Evolutionary conservation across 2,888 invertebrate genomes (phyloP).

Genomic region (Nectonema munidae): DNA sequence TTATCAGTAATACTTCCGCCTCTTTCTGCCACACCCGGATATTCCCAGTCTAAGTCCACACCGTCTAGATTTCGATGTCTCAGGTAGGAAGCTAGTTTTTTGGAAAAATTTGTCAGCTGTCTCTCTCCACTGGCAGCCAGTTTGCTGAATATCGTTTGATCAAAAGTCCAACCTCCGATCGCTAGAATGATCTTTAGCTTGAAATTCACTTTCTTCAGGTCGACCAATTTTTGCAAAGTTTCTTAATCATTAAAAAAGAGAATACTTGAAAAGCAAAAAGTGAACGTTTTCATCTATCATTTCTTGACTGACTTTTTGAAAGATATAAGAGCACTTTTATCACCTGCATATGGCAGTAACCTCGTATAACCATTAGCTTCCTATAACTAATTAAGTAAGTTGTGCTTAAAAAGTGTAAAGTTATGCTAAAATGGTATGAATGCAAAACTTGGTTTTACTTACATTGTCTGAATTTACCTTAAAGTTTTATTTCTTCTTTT

Average conservation of each 20-base stretch:
- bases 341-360: too few relatives aligned
- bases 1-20: not conserved
- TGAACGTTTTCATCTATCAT: too few relatives aligned
- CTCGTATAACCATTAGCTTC: too few relatives aligned
- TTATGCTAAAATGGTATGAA: too few relatives aligned
- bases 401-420: too few relatives aligned
- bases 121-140: not conserved
- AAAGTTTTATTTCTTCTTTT: too few relatives aligned
- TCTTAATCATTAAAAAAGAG: not conserved
- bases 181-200: conserved; percentile 6
- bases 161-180: conserved; percentile 7
- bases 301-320: too few relatives aligned
- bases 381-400: too few relatives aligned
- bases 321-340: too few relatives aligned
- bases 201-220: not conserved
- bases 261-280: not conserved
- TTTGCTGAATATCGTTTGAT: conserved; percentile 1
- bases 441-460: too few relatives aligned
- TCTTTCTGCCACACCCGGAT: conserved; percentile 13
- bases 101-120: conserved; percentile 1
- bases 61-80: conserved; percentile 1
- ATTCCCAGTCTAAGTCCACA: conserved; percentile 10
- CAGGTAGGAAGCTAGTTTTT: not conserved
- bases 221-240: not conserved
- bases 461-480: too few relatives aligned